Percentiles rank a stretch among this genome's conserved stretches.
These are phyloP conservation scores for Girardia tigrina DNA, from an alignment of 2,888 invertebrate species.

Conservation along the genomic window DNA sequence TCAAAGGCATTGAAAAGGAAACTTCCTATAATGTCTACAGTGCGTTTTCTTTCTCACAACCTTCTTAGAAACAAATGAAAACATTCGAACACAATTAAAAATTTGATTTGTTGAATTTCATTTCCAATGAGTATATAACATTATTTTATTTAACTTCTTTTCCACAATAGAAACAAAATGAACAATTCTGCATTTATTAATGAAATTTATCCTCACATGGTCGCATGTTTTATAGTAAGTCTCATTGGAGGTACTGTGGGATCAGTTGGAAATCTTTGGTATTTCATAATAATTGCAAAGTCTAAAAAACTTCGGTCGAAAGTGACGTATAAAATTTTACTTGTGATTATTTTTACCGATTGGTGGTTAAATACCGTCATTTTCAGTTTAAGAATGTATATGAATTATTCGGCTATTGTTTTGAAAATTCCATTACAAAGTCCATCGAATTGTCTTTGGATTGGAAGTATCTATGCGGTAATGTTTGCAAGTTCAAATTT, in stretches of 20 bases:
- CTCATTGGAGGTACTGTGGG: not conserved
- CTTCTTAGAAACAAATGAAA: no score
- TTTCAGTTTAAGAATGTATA: not conserved
- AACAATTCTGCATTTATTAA: not conserved
- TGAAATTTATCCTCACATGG: slow-evolving; percentile 15
- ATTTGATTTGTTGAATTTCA: not conserved
- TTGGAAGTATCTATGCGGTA: not conserved
- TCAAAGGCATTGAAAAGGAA: no score
- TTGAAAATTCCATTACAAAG: not conserved
- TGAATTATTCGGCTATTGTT: not conserved
- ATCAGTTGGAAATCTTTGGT: not conserved
- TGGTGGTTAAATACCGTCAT: not conserved
- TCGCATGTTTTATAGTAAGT: slow-evolving; percentile 5
- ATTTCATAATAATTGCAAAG: not conserved
- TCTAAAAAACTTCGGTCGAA: not conserved
- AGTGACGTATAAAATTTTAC: not conserved
- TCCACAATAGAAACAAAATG: not conserved
- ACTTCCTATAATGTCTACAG: no score
- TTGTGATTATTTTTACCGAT: not conserved
- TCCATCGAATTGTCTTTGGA: not conserved
- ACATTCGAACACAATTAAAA: not conserved
- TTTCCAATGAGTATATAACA: not conserved
- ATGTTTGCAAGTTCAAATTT: slow-evolving; percentile 4
- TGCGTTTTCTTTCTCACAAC: no score
- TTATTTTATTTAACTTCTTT: not conserved